Conservation (phyloP, 2,888 invertebrate genomes). For the Latheticus oryzae region DNA sequence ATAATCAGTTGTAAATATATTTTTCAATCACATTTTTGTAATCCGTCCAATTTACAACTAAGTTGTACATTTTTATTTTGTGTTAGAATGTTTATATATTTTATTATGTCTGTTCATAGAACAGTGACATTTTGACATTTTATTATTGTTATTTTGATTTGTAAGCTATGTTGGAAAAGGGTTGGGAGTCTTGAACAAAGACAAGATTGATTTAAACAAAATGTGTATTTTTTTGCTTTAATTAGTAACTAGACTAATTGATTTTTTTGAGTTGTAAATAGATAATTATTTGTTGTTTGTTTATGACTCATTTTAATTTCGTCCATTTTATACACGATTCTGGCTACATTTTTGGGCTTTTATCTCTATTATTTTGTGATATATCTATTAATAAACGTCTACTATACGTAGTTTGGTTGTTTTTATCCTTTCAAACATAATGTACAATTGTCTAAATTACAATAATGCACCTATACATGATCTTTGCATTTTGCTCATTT, state of each 20-base stretch:
- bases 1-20: constrained; percentile 30
- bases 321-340: constrained; percentile 9
- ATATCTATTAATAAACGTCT: constrained; percentile 22
- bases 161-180: constrained; percentile 27
- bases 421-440: too few species aligned
- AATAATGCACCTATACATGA: too few species aligned
- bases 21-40: constrained; percentile 17
- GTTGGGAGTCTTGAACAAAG: constrained; percentile 21
- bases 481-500: too few species aligned
- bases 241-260: constrained; percentile 21
- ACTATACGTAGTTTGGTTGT: constrained; percentile 33
- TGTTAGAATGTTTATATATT: constrained; percentile 56
- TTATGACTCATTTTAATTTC: too few species aligned
- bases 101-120: constrained; percentile 45
- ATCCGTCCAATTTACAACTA: constrained; percentile 47
- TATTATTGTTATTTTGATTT: constrained; percentile 50
- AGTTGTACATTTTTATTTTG: constrained; percentile 47
- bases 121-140: constrained; percentile 50
- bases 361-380: constrained; percentile 17
- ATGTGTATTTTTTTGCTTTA: constrained; percentile 27
- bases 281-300: too few species aligned
- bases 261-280: constrained; percentile 24
- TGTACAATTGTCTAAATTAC: too few species aligned
- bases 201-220: constrained; percentile 11
- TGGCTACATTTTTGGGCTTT: constrained; percentile 19